Conservation (phyloP, 2,113 vertebrate species). For the Glaucomys volans region DNA sequence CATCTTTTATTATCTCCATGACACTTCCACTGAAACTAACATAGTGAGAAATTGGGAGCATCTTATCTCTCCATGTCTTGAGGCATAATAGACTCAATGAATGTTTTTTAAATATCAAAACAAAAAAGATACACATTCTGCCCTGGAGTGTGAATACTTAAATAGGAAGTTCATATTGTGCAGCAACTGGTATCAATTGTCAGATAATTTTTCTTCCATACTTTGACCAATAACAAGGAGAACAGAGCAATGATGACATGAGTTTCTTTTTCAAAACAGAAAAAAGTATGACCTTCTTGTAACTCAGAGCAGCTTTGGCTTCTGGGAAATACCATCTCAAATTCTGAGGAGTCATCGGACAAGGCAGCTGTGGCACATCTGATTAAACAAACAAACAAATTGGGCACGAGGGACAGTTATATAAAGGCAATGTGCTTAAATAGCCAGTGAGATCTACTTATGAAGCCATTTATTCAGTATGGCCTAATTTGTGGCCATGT, state of each 20-base stretch:
- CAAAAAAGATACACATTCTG: background rate
- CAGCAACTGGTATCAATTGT: background rate
- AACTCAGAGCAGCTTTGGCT: conserved; percentile 1
- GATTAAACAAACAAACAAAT: conserved; percentile 29
- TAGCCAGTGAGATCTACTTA: background rate
- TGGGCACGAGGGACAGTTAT: accelerated
- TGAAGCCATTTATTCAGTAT: background rate
- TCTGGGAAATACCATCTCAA: background rate
- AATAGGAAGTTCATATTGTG: background rate
- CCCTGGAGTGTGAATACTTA: background rate
- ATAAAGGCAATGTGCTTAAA: background rate
- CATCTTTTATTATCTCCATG: conserved; percentile 7
- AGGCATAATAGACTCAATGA: background rate
- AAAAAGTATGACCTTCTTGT: background rate
- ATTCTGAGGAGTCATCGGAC: background rate
- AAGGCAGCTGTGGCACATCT: background rate
- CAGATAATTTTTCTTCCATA: background rate
- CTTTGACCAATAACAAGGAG: background rate
- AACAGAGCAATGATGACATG: background rate
- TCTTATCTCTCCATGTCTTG: background rate
- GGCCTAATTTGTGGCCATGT: background rate
- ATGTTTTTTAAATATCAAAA: conserved; percentile 37
- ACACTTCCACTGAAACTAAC: background rate
- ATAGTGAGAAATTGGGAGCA: background rate
- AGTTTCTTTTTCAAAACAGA: background rate